These are phyloP conservation scores for Atopsyche davidsoni DNA, from an alignment of 1,140 invertebrate genomes.

Conservation along the genomic window DNA sequence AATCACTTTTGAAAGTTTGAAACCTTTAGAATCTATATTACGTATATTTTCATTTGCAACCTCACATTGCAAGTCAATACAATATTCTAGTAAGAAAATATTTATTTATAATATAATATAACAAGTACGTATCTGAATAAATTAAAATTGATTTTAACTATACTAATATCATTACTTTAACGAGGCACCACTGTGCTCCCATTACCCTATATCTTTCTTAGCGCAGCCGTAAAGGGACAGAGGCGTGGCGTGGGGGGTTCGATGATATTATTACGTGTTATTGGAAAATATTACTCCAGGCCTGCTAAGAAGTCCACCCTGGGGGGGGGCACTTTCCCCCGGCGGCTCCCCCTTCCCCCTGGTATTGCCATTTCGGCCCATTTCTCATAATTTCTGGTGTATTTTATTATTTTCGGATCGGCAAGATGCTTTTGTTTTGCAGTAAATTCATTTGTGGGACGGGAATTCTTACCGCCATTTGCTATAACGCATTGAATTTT, in stretches of 20 bases:
- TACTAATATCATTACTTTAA: background rate
- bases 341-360: background rate
- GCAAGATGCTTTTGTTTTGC: too few species aligned
- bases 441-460: too few species aligned
- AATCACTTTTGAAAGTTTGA: too few species aligned
- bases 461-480: too few species aligned
- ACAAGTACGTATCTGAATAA: background rate
- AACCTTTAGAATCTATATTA: too few species aligned
- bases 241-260: slow-evolving; percentile 9
- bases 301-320: slow-evolving; percentile 20
- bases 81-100: too few species aligned
- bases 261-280: slow-evolving; percentile 30
- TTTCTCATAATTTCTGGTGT: too few species aligned
- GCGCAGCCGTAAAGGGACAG: slow-evolving; percentile 3
- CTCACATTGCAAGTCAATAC: too few species aligned
- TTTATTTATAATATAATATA: slow-evolving; percentile 4
- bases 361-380: too few species aligned
- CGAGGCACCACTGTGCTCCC: slow-evolving; percentile 10
- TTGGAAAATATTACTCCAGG: slow-evolving; percentile 29
- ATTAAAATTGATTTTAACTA: background rate
- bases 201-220: slow-evolving; percentile 29
- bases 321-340: slow-evolving; percentile 3
- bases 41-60: too few species aligned
- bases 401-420: too few species aligned
- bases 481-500: too few species aligned